A percentile compares a stretch with the other conserved stretches of the same genome.
These are phyloP conservation scores for Dysdera silvatica DNA, from an alignment of 1,140 invertebrate genomes.

Conservation along the genomic window DNA sequence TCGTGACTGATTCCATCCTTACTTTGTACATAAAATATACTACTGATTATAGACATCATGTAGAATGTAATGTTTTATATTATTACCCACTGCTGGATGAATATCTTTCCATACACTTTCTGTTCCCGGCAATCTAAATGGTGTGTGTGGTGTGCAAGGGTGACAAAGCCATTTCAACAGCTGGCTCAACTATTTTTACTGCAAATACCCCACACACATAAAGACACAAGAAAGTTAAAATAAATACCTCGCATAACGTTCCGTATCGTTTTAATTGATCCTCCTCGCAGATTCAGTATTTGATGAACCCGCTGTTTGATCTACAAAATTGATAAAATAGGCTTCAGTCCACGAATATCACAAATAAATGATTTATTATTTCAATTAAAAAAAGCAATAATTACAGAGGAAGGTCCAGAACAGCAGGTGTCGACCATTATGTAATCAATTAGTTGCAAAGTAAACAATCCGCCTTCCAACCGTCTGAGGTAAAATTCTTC, in stretches of 20 bases:
- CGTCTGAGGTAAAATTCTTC: constrained; percentile 79
- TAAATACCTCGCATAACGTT: constrained; percentile 80
- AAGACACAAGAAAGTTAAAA: not conserved
- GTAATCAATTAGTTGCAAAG: constrained; percentile 89
- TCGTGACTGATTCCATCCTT: too few species aligned
- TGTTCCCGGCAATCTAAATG: too few species aligned
- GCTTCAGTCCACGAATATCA: not conserved
- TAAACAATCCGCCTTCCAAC: constrained; percentile 87
- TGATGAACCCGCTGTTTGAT: constrained; percentile 77
- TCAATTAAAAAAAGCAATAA: constrained; percentile 23
- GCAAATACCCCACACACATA: not conserved
- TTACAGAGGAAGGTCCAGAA: constrained; percentile 57
- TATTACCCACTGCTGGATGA: too few species aligned
- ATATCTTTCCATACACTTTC: too few species aligned
- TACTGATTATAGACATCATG: too few species aligned
- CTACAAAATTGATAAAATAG: constrained; percentile 32
- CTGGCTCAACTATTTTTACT: not conserved
- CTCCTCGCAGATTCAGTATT: constrained; percentile 78
- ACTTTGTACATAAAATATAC: too few species aligned
- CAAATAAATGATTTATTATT: not conserved
- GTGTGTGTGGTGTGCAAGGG: too few species aligned
- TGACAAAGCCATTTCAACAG: too few species aligned
- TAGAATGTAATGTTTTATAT: too few species aligned
- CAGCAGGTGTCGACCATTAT: constrained; percentile 84
- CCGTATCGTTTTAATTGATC: constrained; percentile 85